Percentiles rank a stretch among this genome's conserved stretches.
These are phyloP conservation scores for Drosophila tropicalis DNA, from an alignment of 1,140 invertebrate genomes.

Conservation along the genomic window DNA sequence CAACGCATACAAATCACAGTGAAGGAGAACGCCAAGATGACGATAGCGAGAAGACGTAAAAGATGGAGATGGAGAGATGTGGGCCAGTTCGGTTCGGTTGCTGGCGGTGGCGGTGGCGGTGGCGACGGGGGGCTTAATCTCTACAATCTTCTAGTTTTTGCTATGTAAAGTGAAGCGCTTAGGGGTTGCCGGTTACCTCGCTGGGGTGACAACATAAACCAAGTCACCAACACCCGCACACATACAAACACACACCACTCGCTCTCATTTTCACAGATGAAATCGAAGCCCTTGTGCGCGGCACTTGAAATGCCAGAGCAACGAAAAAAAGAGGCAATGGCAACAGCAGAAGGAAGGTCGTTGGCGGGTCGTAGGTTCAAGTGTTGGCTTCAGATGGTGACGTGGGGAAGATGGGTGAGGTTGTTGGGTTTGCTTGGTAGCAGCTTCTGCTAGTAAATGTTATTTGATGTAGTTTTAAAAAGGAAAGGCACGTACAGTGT, in stretches of 20 bases:
- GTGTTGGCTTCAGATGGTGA: slow-evolving; percentile 33
- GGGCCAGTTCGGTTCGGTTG: background rate
- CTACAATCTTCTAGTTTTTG: slow-evolving; percentile 76
- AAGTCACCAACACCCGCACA: slow-evolving; percentile 29
- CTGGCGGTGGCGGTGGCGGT: background rate
- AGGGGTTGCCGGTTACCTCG: slow-evolving; percentile 42
- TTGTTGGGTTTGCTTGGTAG: slow-evolving; percentile 7
- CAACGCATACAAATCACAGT: slow-evolving; percentile 74
- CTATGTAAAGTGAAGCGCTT: slow-evolving; percentile 73
- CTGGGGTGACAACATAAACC: slow-evolving; percentile 64
- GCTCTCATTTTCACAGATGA: slow-evolving; percentile 51
- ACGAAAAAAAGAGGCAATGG: slow-evolving; percentile 44
- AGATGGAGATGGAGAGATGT: slow-evolving; percentile 29
- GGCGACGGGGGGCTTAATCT: slow-evolving; percentile 49
- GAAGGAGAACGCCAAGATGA: slow-evolving; percentile 10
- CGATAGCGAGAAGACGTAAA: slow-evolving; percentile 22
- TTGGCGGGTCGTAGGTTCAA: slow-evolving; percentile 38
- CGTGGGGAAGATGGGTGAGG: background rate
- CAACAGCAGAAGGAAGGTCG: slow-evolving; percentile 23
- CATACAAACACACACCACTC: background rate
- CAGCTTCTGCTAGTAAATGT: slow-evolving; percentile 55
- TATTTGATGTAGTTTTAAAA: slow-evolving; percentile 70
- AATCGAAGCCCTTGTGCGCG: slow-evolving; percentile 66
- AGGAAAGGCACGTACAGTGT: slow-evolving; percentile 62
- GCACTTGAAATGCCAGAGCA: slow-evolving; percentile 54